These are phyloP conservation scores for Mormyrus hasselquistii DNA, from an alignment of 2,797 vertebrate species.

Conservation along the genomic window DNA sequence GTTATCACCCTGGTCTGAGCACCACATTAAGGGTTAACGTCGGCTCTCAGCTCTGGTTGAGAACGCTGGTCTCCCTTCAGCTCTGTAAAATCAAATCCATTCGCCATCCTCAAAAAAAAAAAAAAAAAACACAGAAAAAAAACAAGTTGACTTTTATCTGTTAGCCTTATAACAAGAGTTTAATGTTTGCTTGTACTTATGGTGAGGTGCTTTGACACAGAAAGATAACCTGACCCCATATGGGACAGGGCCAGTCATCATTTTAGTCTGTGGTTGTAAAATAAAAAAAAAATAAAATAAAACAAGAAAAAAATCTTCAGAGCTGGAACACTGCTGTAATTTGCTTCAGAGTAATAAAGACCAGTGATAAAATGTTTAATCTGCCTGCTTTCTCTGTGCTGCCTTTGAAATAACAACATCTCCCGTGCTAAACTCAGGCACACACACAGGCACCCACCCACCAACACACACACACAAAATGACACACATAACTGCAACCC, in stretches of 20 bases:
- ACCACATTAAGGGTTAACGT: neutral
- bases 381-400: slow-evolving; percentile 40
- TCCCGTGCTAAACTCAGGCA: slow-evolving; percentile 45
- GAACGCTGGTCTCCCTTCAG: neutral
- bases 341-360: slow-evolving; percentile 24
- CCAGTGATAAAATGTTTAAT: slow-evolving; percentile 24
- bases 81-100: slow-evolving; percentile 11
- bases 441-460: slow-evolving; percentile 36
- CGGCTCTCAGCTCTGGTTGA: neutral
- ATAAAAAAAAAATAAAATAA: slow-evolving; percentile 4
- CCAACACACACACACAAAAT: slow-evolving; percentile 29
- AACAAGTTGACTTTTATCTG: neutral
- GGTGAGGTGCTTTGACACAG: neutral
- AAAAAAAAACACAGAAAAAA: neutral
- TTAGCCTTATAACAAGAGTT: neutral
- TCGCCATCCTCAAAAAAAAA: neutral
- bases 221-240: neutral
- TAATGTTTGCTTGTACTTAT: slow-evolving; percentile 14
- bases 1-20: neutral
- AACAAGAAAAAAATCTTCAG: neutral
- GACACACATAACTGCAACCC: slow-evolving; percentile 30
- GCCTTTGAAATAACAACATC: slow-evolving; percentile 55
- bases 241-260: neutral
- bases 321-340: slow-evolving; percentile 20
- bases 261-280: neutral